These are phyloP conservation scores for Megastigmus dorsalis DNA, from an alignment of 2,888 invertebrate genomes.

Conservation along the genomic window DNA sequence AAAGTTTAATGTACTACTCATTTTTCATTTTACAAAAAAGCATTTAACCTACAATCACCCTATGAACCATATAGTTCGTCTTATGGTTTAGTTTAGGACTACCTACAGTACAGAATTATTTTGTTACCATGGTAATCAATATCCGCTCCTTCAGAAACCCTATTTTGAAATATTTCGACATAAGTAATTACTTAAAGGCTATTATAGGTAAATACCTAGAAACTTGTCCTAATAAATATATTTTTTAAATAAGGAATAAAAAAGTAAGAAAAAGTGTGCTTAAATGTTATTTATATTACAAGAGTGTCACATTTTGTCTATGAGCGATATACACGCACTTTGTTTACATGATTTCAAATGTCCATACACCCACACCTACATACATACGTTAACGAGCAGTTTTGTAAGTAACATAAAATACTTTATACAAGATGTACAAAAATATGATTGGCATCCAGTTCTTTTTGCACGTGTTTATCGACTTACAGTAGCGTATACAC, in stretches of 20 bases:
- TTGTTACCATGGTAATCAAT: constrained; percentile 48
- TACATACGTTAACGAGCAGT: constrained; percentile 40
- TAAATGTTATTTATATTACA: constrained; percentile 54
- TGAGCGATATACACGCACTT: constrained; percentile 42
- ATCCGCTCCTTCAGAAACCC: neutral
- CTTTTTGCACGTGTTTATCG: constrained; percentile 38
- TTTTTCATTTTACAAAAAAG: constrained; percentile 18
- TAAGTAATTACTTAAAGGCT: no score
- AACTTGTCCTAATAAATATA: no score
- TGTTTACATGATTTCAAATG: constrained; percentile 45
- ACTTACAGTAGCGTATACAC: constrained; percentile 47
- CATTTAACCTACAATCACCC: neutral
- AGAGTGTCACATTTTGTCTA: constrained; percentile 52
- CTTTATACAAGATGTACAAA: constrained; percentile 64
- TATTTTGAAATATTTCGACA: no score
- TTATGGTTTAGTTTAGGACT: no score
- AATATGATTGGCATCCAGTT: constrained; percentile 59
- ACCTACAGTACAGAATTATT: constrained; percentile 1
- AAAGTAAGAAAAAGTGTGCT: constrained; percentile 30
- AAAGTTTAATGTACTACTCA: constrained; percentile 31
- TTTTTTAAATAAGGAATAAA: constrained; percentile 18
- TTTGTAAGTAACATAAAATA: constrained; percentile 58
- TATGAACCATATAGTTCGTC: no score
- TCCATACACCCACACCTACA: constrained; percentile 51
- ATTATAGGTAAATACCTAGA: no score